phyloP scores from a whole-genome alignment of 2,797 vertebrate genomes.

The Typhlichthys eigenmanni region DNA sequence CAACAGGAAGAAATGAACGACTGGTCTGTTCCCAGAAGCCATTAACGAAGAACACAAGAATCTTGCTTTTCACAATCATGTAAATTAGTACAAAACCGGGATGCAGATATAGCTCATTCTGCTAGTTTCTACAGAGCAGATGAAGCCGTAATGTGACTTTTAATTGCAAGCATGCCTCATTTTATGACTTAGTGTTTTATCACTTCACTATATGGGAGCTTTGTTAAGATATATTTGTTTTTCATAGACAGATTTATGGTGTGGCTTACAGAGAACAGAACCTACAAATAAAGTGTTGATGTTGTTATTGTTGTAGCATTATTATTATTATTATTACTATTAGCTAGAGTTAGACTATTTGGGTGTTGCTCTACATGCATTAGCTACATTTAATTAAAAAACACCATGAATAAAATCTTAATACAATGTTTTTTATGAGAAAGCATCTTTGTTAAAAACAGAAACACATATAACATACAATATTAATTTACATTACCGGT shows the following conservation, averaged over 20 bases:
- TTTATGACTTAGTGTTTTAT: conserved; percentile 38
- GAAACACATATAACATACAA: too few species aligned
- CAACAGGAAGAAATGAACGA: conserved; percentile 42
- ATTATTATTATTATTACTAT: too few species aligned
- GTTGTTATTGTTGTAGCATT: too few species aligned
- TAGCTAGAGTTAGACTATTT: too few species aligned
- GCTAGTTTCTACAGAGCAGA: conserved; percentile 29
- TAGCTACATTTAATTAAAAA: too few species aligned
- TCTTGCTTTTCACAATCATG: conserved; percentile 30
- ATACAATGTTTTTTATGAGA: too few species aligned
- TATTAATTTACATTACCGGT: too few species aligned
- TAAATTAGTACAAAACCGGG: conserved; percentile 31
- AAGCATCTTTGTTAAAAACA: too few species aligned
- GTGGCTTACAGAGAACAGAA: conserved; percentile 50
- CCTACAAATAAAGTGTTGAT: conserved; percentile 13
- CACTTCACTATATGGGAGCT: conserved; percentile 22
- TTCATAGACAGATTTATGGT: not conserved
- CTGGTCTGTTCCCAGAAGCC: conserved; percentile 39
- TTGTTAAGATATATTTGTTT: conserved; percentile 2
- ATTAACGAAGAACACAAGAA: conserved; percentile 44
- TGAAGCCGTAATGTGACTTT: conserved; percentile 39
- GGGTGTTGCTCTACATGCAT: too few species aligned
- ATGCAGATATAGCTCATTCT: conserved; percentile 34
- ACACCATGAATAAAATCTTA: too few species aligned
- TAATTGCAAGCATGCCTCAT: conserved; percentile 40